Evolutionary conservation across 2,797 vertebrate species (phyloP).

Genomic region (Hybognathus amarus): DNA sequence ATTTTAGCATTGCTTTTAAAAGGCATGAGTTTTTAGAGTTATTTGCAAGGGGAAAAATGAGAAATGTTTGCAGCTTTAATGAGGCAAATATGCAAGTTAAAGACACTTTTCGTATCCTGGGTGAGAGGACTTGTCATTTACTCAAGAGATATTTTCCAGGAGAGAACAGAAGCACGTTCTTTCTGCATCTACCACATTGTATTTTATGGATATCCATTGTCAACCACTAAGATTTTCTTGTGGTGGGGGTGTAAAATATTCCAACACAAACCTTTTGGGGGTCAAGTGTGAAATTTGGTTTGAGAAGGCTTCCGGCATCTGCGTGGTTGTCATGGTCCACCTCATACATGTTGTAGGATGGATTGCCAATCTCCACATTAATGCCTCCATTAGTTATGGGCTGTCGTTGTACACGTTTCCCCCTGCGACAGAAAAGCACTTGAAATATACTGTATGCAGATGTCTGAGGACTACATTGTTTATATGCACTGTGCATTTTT

Average conservation of each 20-base stretch:
- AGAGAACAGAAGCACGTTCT: neutral
- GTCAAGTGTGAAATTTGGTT: slow-evolving; percentile 93
- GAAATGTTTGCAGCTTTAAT: slow-evolving; percentile 60
- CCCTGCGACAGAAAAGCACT: slow-evolving; percentile 74
- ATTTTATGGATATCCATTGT: slow-evolving; percentile 1
- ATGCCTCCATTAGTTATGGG: slow-evolving; percentile 97
- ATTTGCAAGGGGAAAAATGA: slow-evolving; percentile 48
- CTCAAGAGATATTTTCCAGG: slow-evolving; percentile 1
- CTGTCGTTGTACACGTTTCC: slow-evolving; percentile 95
- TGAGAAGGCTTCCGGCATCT: slow-evolving; percentile 89
- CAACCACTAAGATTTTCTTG: neutral
- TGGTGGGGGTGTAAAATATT: neutral
- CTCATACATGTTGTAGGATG: slow-evolving; percentile 99
- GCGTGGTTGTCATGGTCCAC: slow-evolving; percentile 93
- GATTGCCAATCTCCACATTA: slow-evolving; percentile 98
- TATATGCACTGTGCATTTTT: neutral
- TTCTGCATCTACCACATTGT: neutral
- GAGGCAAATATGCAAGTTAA: slow-evolving; percentile 55
- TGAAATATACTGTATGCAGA: slow-evolving; percentile 23
- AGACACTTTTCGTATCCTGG: slow-evolving; percentile 54
- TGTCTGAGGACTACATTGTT: neutral
- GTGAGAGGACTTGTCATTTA: slow-evolving; percentile 6
- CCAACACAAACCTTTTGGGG: slow-evolving; percentile 87
- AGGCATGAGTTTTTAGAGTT: slow-evolving; percentile 61
- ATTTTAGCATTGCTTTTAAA: slow-evolving; percentile 52